These are phyloP conservation scores for Acanthis flammea DNA, from an alignment of 2,797 vertebrate species.

Conservation along the genomic window DNA sequence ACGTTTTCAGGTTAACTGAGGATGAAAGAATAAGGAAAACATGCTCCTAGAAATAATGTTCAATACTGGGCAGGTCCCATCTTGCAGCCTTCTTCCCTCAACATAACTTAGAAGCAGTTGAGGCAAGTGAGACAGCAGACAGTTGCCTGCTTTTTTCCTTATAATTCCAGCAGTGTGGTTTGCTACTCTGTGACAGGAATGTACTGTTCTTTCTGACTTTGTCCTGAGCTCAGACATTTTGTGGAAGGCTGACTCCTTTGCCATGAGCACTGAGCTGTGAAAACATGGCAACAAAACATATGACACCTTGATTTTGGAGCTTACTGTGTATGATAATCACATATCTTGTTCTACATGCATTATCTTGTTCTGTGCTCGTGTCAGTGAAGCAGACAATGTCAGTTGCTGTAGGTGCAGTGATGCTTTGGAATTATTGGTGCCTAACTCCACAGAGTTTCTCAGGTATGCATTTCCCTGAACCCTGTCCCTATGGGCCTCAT, in stretches of 20 bases:
- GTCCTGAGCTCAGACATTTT: background rate
- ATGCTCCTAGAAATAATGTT: background rate
- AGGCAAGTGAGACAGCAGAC: background rate
- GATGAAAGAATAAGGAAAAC: conserved; percentile 24
- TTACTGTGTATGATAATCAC: background rate
- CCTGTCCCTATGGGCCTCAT: background rate
- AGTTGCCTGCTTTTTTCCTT: background rate
- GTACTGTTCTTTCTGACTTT: background rate
- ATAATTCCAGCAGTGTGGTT: background rate
- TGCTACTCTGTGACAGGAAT: background rate
- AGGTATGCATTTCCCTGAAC: background rate
- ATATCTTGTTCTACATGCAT: background rate
- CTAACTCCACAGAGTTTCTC: background rate
- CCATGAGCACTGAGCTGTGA: background rate
- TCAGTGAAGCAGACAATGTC: background rate
- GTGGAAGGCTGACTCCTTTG: background rate
- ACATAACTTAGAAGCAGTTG: background rate
- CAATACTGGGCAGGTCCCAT: background rate
- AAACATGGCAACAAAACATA: background rate
- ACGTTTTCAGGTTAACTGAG: background rate
- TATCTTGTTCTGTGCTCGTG: background rate
- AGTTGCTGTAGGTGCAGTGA: background rate
- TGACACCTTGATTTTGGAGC: background rate
- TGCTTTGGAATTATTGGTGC: background rate
- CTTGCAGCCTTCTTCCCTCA: background rate